Evolutionary conservation across 2,888 invertebrate genomes (phyloP), one percentile per base, ranked within the genome.

Genomic region (Sphaeridia pumilis): DNA sequence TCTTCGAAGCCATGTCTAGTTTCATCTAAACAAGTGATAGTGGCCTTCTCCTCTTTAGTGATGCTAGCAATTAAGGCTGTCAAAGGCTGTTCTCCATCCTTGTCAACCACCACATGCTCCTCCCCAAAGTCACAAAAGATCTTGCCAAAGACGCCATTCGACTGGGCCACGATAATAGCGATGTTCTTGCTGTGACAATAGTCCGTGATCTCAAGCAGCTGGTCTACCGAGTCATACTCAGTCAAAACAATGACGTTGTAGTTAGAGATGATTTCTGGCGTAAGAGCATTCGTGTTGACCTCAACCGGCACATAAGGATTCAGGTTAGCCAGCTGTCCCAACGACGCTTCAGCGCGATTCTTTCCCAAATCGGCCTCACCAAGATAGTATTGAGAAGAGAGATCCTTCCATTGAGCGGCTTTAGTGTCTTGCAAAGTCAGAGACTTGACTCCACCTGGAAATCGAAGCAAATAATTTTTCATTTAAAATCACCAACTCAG

Each of bases 71-170:
- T 79, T 89, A 97, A 90, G 4, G 92, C 87, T 49, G 87, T 86
- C 20, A 89, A 79, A 0, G 89, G 86, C 63, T 85, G 83, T 69
- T 95, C 93, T 0, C 98, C 98, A 68, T 82, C 93, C 14, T 81
- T 78, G 72, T 99, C 98, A 49, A 83, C 78, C 4, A 97, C 85
- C 12, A 81, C 81, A 70, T 97, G 97, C 48, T 83, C 76, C 1
- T 83, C 77, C 0, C 98, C 97, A 73, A 98, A 94, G 73, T 98
- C 98, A 72, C 94, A 94, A 74, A 99, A 98, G 24, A 98, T 81
- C 71, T 89, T 83, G 1, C 90, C 89, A 73, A 94, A 97, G 26
- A 98, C 73, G 1, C 98, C 98, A 56, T 83, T 78, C 0, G 92
- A 87, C 67, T 90, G 86, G 1, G 93, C 89, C 48, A 90, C 78